Percentiles rank a stretch among this genome's conserved stretches.
Conservation (phyloP, 30 jellyfish, hydroid and myxozoan species). For the Sanderia malayensis region DNA sequence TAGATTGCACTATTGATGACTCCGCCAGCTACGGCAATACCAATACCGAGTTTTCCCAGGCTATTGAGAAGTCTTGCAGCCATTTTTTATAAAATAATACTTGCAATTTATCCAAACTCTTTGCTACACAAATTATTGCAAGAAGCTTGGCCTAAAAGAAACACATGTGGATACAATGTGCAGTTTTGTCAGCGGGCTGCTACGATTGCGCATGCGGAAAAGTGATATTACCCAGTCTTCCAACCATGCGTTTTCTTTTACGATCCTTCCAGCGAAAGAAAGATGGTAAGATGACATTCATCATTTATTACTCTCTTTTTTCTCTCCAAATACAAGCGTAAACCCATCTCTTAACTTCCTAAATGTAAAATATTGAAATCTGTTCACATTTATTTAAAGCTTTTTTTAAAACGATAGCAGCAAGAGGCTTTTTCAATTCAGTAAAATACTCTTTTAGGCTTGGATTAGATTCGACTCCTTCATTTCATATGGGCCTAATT, state of each 20-base stretch:
- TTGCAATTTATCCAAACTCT: too few relatives aligned
- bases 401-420: too few relatives aligned
- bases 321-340: neutral
- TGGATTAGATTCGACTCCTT: too few relatives aligned
- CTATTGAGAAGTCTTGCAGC: slow-evolving; percentile 67
- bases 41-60: slow-evolving; percentile 83
- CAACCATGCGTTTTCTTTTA: slow-evolving; percentile 68
- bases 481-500: too few relatives aligned
- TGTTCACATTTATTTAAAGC: too few relatives aligned
- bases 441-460: too few relatives aligned
- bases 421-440: too few relatives aligned
- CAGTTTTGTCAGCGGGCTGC: slow-evolving; percentile 52
- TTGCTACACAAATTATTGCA: too few relatives aligned
- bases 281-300: slow-evolving; percentile 44
- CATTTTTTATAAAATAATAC: too few relatives aligned
- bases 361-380: too few relatives aligned
- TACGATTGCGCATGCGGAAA: slow-evolving; percentile 46
- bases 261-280: slow-evolving; percentile 41
- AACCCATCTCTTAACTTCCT: too few relatives aligned
- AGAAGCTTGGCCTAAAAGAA: slow-evolving; percentile 41
- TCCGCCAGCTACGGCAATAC: slow-evolving; percentile 95
- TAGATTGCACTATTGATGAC: slow-evolving; percentile 84
- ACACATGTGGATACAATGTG: slow-evolving; percentile 43
- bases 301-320: too few relatives aligned
- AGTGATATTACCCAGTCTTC: slow-evolving; percentile 6